Percentiles rank a stretch among this genome's conserved stretches.
Conservation (phyloP, 2,888 invertebrate genomes). For the Drosophila flavopinicola region DNA sequence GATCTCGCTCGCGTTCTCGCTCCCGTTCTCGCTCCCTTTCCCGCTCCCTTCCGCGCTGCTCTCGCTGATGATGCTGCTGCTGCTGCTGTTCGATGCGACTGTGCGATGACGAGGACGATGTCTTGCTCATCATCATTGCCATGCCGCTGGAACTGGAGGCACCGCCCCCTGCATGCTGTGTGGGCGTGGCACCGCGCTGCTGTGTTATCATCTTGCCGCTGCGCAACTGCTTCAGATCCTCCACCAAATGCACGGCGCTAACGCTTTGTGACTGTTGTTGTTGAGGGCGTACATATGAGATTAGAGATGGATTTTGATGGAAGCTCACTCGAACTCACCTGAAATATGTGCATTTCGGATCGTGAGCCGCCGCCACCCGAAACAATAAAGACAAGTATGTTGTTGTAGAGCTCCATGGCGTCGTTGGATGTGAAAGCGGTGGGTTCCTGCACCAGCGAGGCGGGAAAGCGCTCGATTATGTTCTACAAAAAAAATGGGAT, state of each 20-base stretch:
- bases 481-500: constrained; percentile 88
- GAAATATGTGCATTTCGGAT: constrained; percentile 99
- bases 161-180: constrained; percentile 57
- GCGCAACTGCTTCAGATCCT: constrained; percentile 90
- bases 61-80: constrained; percentile 61
- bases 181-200: constrained; percentile 83
- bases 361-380: constrained; percentile 88
- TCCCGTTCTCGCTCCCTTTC: constrained; percentile 32
- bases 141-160: constrained; percentile 54
- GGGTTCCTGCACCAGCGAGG: constrained; percentile 95
- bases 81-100: constrained; percentile 57
- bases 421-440: constrained; percentile 98
- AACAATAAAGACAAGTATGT: constrained; percentile 98
- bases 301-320: background rate
- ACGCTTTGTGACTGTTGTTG: constrained; percentile 91
- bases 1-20: constrained; percentile 55
- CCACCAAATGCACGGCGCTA: constrained; percentile 92
- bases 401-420: constrained; percentile 98
- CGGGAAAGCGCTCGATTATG: constrained; percentile 98
- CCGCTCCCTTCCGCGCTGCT: constrained; percentile 63
- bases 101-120: constrained; percentile 72
- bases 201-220: constrained; percentile 87
- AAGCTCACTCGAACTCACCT: constrained; percentile 85
- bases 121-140: constrained; percentile 74
- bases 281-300: background rate